phyloP scores from a whole-genome alignment of 2,113 vertebrate species.

The Crotalus viridis region DNA sequence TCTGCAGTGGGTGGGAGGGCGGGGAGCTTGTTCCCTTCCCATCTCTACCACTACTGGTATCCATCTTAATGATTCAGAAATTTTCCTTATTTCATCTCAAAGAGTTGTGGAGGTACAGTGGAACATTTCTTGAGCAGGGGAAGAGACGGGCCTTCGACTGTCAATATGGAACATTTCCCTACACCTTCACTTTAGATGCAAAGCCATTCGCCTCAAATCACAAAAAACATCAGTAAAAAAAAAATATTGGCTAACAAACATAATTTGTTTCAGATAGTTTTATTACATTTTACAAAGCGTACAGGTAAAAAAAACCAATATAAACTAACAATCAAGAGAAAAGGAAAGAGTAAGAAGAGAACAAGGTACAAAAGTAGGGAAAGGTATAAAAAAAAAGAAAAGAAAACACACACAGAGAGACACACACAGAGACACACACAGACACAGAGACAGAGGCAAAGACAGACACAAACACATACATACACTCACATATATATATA shows the following conservation, averaged over 20 bases:
- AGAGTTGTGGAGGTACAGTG: neutral
- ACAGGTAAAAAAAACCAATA: neutral
- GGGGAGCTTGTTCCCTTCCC: too few species aligned
- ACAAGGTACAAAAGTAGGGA: neutral
- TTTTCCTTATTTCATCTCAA: neutral
- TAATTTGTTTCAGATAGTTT: neutral
- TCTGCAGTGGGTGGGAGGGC: neutral
- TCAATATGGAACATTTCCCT: neutral
- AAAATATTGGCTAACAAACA: neutral
- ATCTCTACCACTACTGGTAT: neutral
- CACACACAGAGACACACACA: too few species aligned
- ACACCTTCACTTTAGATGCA: neutral
- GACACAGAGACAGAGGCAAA: too few species aligned
- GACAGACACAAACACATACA: too few species aligned
- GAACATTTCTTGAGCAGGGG: neutral
- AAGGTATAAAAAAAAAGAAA: neutral
- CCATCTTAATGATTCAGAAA: neutral
- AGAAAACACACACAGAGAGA: neutral
- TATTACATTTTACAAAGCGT: neutral
- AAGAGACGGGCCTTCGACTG: neutral
- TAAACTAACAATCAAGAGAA: neutral
- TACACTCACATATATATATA: too few species aligned
- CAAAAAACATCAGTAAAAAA: neutral
- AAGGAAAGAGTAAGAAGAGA: neutral
- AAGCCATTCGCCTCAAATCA: neutral